These are phyloP conservation scores for Unio delphinus DNA, from an alignment of 2,888 invertebrate species.

Conservation along the genomic window DNA sequence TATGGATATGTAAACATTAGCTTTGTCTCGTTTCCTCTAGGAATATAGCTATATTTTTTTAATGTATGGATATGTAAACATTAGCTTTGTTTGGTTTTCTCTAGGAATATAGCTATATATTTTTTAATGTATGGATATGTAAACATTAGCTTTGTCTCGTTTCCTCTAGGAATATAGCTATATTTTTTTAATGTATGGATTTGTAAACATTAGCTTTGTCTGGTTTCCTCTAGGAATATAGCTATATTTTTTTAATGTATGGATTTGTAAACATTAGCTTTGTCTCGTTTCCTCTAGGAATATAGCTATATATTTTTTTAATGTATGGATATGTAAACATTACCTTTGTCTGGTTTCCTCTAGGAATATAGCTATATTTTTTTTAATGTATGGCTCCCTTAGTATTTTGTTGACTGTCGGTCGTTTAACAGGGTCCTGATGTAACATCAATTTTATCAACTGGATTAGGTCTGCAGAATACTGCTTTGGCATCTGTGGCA, in stretches of 20 bases:
- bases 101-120: conserved; percentile 71
- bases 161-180: conserved; percentile 71
- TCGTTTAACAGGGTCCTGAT: conserved; percentile 69
- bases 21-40: too few relatives aligned
- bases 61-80: background rate
- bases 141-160: conserved; percentile 61
- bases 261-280: too few relatives aligned
- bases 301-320: too few relatives aligned
- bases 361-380: conserved; percentile 71
- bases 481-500: conserved; percentile 71
- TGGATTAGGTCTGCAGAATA: conserved; percentile 68
- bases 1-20: too few relatives aligned
- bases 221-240: too few relatives aligned
- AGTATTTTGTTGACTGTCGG: conserved; percentile 71
- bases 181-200: conserved; percentile 40
- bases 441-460: conserved; percentile 70
- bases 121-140: conserved; percentile 67
- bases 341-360: conserved; percentile 69
- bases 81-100: conserved; percentile 68
- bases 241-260: too few relatives aligned
- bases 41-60: too few relatives aligned
- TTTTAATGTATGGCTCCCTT: conserved; percentile 70
- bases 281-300: too few relatives aligned
- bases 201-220: too few relatives aligned
- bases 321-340: background rate